A percentile compares a stretch with the other conserved stretches of the same genome.
Conservation (phyloP, 1,140 invertebrate species). For the Megathymus violae region DNA sequence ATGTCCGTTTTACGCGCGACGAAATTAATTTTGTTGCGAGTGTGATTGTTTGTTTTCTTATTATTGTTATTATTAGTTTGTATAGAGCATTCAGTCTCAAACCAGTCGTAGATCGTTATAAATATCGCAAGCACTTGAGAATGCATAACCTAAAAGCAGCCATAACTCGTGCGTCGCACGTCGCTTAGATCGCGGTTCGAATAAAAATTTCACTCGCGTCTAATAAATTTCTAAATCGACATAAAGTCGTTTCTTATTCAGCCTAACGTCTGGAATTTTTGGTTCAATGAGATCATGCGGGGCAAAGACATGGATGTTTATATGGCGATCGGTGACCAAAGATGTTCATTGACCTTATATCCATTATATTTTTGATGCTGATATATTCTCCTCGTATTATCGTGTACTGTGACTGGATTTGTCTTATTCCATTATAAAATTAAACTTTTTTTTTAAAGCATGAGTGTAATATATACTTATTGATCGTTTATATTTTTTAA, state of each 20-base stretch:
- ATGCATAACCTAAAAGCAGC: slow-evolving; percentile 59
- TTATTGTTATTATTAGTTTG: too few species aligned
- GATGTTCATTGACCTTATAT: slow-evolving; percentile 36
- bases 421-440: too few species aligned
- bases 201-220: slow-evolving; percentile 69
- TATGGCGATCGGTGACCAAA: slow-evolving; percentile 45
- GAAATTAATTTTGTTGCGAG: too few species aligned
- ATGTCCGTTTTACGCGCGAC: too few species aligned
- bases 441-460: too few species aligned
- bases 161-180: slow-evolving; percentile 55
- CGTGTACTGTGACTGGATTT: too few species aligned
- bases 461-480: background rate
- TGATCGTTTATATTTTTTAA: too few species aligned
- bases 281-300: slow-evolving; percentile 77
- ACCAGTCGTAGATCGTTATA: slow-evolving; percentile 42
- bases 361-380: slow-evolving; percentile 3
- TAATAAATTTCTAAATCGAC: slow-evolving; percentile 81
- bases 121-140: slow-evolving; percentile 47
- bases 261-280: slow-evolving; percentile 56
- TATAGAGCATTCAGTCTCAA: background rate
- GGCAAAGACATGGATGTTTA: slow-evolving; percentile 47
- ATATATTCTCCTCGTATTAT: too few species aligned
- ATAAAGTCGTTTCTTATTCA: slow-evolving; percentile 73
- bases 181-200: slow-evolving; percentile 52
- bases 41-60: too few species aligned